Evolutionary conservation across 53 echinoderm and acorn worm genomes (phyloP).

Genomic region (Echinarachnius parma): DNA sequence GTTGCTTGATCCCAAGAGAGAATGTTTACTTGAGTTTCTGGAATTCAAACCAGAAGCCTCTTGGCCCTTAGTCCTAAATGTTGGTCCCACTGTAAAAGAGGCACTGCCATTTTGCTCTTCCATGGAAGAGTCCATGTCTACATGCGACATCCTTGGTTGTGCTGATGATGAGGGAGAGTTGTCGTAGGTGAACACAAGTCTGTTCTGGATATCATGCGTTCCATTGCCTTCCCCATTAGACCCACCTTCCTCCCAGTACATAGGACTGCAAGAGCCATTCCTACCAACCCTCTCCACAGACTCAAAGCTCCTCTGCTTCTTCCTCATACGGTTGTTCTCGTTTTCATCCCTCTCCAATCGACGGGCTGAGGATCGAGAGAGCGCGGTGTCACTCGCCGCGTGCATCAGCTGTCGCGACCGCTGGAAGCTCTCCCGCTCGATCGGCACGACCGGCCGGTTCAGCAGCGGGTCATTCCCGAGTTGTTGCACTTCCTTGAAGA

Average conservation of each 20-base stretch:
- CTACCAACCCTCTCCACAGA: conserved; percentile 1
- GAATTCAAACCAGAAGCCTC: not conserved
- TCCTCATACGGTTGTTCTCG: conserved; percentile 10
- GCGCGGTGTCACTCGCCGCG: conserved; percentile 35
- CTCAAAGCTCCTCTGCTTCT: not conserved
- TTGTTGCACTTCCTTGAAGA: not conserved
- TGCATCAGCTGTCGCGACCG: conserved; percentile 14
- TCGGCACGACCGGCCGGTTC: conserved; percentile 8
- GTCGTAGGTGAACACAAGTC: conserved; percentile 30
- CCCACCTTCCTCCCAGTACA: conserved; percentile 30
- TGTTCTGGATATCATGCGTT: conserved; percentile 4
- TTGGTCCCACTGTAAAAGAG: not conserved
- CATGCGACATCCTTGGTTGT: not conserved
- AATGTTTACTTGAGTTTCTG: conserved; percentile 4
- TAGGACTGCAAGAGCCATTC: not conserved
- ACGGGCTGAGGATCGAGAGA: not conserved
- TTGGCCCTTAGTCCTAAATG: conserved; percentile 8
- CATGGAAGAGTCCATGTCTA: conserved; percentile 13
- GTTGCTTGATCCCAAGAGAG: conserved; percentile 10
- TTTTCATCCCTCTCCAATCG: conserved; percentile 24
- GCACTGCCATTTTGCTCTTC: not conserved
- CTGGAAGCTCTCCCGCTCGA: conserved; percentile 35
- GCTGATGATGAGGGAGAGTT: conserved; percentile 29
- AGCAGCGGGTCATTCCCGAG: conserved; percentile 23
- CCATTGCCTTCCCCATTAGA: not conserved